A percentile compares a stretch with the other conserved stretches of the same genome.
Conservation (phyloP, 2,113 vertebrate species). For the Sebastes schlegelii region DNA sequence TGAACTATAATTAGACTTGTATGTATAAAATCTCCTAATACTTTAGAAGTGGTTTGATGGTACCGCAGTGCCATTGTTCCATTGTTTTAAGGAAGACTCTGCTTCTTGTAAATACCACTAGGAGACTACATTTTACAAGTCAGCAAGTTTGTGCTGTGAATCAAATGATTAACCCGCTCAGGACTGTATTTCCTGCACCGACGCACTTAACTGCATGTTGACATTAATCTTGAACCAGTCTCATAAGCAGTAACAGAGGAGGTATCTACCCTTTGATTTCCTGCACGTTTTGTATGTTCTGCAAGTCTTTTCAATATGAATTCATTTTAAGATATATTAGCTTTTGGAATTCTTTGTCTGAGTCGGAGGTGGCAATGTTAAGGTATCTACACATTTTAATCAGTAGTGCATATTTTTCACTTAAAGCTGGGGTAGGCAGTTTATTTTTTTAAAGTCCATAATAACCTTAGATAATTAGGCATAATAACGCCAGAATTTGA, state of each 20-base stretch:
- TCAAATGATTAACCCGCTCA: slow-evolving; percentile 16
- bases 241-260: neutral
- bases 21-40: neutral
- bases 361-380: neutral
- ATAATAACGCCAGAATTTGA: too few species aligned
- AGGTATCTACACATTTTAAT: neutral
- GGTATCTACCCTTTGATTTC: neutral
- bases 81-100: neutral
- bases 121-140: slow-evolving; percentile 5
- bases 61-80: neutral
- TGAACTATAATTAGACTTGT: neutral
- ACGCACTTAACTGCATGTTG: slow-evolving; percentile 11
- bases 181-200: slow-evolving; percentile 3
- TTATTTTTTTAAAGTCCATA: too few species aligned
- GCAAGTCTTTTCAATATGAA: neutral
- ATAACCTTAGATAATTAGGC: too few species aligned
- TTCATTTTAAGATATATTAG: neutral
- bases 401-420: too few species aligned
- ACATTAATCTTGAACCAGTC: slow-evolving; percentile 11
- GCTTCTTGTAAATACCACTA: neutral
- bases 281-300: neutral
- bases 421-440: too few species aligned
- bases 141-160: neutral
- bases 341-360: neutral
- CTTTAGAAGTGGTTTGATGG: neutral